Evolutionary conservation across 2,888 invertebrate species (phyloP).

Genomic region (Lithophane ornitopus): DNA sequence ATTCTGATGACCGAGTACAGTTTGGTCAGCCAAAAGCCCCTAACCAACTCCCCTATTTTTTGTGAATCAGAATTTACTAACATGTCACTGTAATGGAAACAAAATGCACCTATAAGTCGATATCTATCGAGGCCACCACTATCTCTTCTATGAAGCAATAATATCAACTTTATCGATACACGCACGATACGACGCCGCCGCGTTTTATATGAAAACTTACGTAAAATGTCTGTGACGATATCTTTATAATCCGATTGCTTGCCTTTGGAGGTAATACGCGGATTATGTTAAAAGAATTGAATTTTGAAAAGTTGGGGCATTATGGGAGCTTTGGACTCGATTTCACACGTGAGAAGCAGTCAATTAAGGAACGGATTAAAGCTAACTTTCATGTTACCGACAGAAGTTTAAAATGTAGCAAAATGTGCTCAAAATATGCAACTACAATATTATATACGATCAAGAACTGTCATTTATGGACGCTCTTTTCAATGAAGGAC

Average conservation of each 20-base stretch:
- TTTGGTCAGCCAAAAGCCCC: too few species aligned
- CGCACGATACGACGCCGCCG: constrained; percentile 60
- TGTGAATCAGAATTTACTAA: constrained; percentile 28
- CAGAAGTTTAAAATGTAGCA: background rate
- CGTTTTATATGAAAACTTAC: constrained; percentile 67
- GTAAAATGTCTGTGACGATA: constrained; percentile 64
- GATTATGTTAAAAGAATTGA: constrained; percentile 54
- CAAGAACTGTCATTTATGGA: too few species aligned
- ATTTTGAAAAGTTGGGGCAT: constrained; percentile 22
- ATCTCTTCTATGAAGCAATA: constrained; percentile 80
- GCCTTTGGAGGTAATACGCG: constrained; percentile 25
- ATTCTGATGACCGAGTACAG: background rate
- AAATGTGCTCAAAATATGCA: background rate
- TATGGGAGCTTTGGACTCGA: constrained; percentile 28
- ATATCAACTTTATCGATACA: constrained; percentile 77
- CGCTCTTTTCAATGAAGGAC: too few species aligned
- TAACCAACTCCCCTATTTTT: background rate
- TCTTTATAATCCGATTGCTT: constrained; percentile 50
- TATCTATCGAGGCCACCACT: constrained; percentile 81
- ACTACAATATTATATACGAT: background rate
- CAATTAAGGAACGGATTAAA: constrained; percentile 32
- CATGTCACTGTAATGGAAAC: constrained; percentile 45
- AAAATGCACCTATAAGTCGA: constrained; percentile 66
- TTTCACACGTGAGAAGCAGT: constrained; percentile 37
- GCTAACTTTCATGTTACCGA: constrained; percentile 33